Percentiles rank a stretch among this genome's conserved stretches.
Evolutionary conservation across 2,797 vertebrate genomes (phyloP).

Genomic region (Lepus oiostolus): DNA sequence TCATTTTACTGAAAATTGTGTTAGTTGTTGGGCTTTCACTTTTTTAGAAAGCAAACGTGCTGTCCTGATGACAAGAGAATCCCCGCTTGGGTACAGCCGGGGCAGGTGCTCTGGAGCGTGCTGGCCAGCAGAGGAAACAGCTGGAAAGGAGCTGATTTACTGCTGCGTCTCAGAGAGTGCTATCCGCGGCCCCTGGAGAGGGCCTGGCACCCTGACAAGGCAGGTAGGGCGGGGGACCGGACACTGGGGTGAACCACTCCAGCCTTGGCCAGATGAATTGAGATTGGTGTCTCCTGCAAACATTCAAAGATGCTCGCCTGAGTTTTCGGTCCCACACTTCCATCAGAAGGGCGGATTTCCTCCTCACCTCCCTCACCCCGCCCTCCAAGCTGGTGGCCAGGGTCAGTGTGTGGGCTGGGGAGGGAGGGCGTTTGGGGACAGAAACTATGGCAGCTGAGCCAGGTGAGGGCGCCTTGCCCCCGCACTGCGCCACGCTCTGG

Average conservation of each 20-base stretch:
- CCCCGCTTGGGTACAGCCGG: background rate
- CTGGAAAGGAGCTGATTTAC: background rate
- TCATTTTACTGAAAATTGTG: background rate
- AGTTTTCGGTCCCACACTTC: background rate
- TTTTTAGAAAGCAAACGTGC: background rate
- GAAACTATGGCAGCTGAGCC: conserved; percentile 48
- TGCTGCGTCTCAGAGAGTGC: background rate
- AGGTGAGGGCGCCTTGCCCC: background rate
- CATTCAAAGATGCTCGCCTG: background rate
- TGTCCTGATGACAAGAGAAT: background rate
- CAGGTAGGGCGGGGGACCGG: background rate
- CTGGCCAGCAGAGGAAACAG: background rate
- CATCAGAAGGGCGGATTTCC: background rate
- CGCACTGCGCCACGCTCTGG: background rate
- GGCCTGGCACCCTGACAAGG: background rate
- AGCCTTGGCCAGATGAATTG: conserved; percentile 20
- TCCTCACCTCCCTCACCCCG: background rate
- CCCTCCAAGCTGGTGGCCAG: background rate
- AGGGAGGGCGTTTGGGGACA: background rate
- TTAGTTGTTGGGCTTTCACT: background rate
- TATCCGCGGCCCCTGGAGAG: background rate
- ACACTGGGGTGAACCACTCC: conserved; percentile 17
- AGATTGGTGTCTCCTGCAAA: background rate
- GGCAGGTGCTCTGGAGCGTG: background rate
- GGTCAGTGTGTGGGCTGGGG: background rate